Base-by-base conservation (phyloP, 1,140 invertebrate genomes). In the Ladona fulva region DNA sequence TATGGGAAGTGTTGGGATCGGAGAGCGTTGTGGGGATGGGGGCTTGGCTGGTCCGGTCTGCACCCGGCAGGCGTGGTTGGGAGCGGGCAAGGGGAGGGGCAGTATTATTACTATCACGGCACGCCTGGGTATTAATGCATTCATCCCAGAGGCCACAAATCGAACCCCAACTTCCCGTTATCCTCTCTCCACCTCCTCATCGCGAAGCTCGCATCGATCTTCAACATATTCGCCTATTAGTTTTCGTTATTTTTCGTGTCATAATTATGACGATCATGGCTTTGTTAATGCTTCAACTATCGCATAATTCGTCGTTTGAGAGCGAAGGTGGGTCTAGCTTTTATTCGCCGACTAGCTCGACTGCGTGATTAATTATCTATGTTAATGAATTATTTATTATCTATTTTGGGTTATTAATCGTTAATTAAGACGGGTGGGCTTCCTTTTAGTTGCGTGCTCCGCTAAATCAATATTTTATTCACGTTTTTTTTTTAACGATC, bases 71-170 rank as follows among this genome's bases (percentile, higher is more conserved):
- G 3, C 52, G 52, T 19, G 44, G 44, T 11, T 52, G 10, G 44
- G 44, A 19, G 10, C 10, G 44, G 44, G 10, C 10, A 52, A 52
- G 44, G 52, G 12, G 16, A 12, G 16, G n/a, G 12, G 12, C 16
- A 12, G 52, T 66, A 66, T 66, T 66, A 66, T 66, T 66, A 66
- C 52, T 66, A 66, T 66, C 52, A 66, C 52, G n/a, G 52, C 52
- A 66, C 52, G 52, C 52, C 52, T 66, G 52, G 52, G 52, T 66
- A 66, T 66, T 66, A 66, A 66, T 66, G 52, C 52, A 66, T 66
- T 66, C 52, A 66, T 66, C 52, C 52, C 52, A 16, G n/a, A 16
- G 16, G 52, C 52, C 52, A 66, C 52, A 66, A 66, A 66, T 66
- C 52, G 52, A 66, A 16, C 52, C n/a, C 52, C 52, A 66, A 66